Percentiles rank a stretch among this genome's conserved stretches.
phyloP scores from a whole-genome alignment of 2,113 vertebrate genomes.

The Serinus canaria region DNA sequence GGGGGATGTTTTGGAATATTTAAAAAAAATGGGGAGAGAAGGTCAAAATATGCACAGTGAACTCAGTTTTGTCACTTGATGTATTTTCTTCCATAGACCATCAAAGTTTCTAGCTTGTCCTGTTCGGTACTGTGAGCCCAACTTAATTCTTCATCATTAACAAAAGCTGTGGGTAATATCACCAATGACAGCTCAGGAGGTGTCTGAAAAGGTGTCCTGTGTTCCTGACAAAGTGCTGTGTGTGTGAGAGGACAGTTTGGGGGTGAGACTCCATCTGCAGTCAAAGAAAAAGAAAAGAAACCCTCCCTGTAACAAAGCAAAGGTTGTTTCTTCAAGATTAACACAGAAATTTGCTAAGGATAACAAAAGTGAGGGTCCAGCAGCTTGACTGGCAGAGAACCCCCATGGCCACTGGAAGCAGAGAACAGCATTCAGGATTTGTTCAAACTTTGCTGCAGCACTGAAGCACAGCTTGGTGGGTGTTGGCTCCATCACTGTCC shows the following conservation, averaged over 20 bases:
- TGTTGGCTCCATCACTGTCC: not conserved
- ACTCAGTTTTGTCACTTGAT: not conserved
- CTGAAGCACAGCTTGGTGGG: not conserved
- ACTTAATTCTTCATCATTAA: not conserved
- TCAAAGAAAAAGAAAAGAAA: not conserved
- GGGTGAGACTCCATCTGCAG: not conserved
- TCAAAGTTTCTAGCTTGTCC: not conserved
- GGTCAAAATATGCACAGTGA: not conserved
- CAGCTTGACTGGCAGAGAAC: not conserved
- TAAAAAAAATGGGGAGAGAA: not conserved
- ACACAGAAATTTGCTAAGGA: not conserved
- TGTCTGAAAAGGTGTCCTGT: not conserved
- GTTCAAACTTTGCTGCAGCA: not conserved
- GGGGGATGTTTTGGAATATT: not conserved
- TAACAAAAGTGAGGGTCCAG: not conserved
- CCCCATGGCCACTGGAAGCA: fast-evolving
- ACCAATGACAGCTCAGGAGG: not conserved
- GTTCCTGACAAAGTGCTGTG: not conserved
- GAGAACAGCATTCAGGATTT: not conserved
- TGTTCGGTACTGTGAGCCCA: not conserved
- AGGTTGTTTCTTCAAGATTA: not conserved
- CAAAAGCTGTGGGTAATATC: not conserved
- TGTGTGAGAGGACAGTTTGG: not conserved
- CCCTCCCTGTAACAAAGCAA: not conserved
- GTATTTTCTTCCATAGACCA: not conserved